Conservation (phyloP, 2,113 vertebrate species). For the Mormoops blainvillei region DNA sequence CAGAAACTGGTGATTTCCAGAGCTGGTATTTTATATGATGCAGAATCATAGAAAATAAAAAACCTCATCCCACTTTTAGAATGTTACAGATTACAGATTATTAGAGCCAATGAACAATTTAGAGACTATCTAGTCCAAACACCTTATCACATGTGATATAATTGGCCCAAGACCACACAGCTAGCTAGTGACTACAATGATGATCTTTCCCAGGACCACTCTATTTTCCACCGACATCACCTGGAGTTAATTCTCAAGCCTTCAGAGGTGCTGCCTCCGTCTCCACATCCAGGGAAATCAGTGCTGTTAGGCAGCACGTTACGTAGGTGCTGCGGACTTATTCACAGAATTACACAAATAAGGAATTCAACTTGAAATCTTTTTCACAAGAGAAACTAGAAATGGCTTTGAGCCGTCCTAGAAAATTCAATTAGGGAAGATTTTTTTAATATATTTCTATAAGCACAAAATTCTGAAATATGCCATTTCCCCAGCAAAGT, state of each 20-base stretch:
- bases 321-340: neutral
- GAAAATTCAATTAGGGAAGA: neutral
- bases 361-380: neutral
- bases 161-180: neutral
- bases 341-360: neutral
- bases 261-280: neutral
- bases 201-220: neutral
- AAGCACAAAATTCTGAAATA: constrained; percentile 32
- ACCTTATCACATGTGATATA: neutral
- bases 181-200: neutral
- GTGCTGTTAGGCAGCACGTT: neutral
- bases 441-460: neutral
- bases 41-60: neutral
- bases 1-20: neutral
- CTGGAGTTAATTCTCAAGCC: neutral
- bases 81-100: neutral
- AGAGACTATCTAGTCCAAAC: neutral
- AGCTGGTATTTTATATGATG: neutral
- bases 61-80: neutral
- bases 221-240: neutral
- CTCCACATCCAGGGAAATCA: neutral
- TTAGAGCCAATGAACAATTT: neutral
- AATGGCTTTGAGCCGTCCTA: neutral
- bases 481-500: neutral
- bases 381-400: neutral